Conservation (phyloP, 2,888 invertebrate species). For the Mantis religiosa region DNA sequence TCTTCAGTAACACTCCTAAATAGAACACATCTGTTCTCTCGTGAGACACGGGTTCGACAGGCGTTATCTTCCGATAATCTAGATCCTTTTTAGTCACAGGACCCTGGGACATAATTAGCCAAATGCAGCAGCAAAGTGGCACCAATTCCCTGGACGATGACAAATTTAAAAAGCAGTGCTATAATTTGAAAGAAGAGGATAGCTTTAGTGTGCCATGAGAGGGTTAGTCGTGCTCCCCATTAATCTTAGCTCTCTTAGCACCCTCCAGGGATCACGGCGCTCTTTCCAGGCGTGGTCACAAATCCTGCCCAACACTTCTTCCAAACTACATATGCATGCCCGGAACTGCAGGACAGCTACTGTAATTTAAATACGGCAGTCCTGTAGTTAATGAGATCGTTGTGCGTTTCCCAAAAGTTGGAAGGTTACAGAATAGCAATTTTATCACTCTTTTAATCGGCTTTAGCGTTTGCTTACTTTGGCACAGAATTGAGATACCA, state of each 20-base stretch:
- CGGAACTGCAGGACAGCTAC: not conserved
- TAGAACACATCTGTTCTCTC: not conserved
- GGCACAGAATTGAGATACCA: too few relatives aligned
- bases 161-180: not conserved
- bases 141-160: not conserved
- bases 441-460: too few relatives aligned
- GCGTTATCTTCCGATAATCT: not conserved
- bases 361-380: too few relatives aligned
- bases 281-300: not conserved
- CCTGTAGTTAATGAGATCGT: too few relatives aligned
- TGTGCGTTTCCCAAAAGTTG: too few relatives aligned
- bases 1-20: too few relatives aligned
- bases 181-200: not conserved
- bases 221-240: not conserved
- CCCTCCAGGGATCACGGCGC: not conserved
- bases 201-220: not conserved
- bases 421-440: too few relatives aligned
- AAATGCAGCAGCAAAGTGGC: not conserved
- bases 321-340: not conserved
- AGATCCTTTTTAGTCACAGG: not conserved
- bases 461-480: too few relatives aligned
- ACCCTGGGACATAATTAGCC: not conserved
- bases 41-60: not conserved
- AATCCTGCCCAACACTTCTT: not conserved
- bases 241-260: not conserved